Conservation (phyloP, 2,797 vertebrate genomes). For the Loris lydekkerianus region DNA sequence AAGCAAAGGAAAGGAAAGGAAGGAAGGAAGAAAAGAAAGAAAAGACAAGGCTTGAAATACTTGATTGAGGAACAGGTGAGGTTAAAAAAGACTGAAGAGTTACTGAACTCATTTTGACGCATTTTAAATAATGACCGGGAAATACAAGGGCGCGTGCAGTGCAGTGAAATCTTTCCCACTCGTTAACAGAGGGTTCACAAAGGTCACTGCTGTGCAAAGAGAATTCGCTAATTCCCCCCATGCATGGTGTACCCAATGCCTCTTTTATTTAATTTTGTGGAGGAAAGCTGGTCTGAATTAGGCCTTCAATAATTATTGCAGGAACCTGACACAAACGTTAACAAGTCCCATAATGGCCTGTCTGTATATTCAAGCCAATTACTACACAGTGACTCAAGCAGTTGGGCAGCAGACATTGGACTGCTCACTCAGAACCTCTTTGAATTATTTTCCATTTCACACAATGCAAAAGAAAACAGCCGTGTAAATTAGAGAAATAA, state of each 20-base stretch:
- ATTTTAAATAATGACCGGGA: constrained; percentile 75
- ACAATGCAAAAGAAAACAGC: constrained; percentile 55
- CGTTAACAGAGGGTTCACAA: constrained; percentile 78
- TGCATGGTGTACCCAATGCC: constrained; percentile 43
- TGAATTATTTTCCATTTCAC: constrained; percentile 59
- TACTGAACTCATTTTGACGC: constrained; percentile 77
- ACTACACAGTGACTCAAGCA: constrained; percentile 72
- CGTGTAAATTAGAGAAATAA: constrained; percentile 69
- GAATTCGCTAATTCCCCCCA: constrained; percentile 77
- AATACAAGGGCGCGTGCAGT: constrained; percentile 58
- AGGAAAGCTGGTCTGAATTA: constrained; percentile 79
- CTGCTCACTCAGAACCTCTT: constrained; percentile 56
- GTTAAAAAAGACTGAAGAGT: constrained; percentile 74
- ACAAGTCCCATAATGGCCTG: constrained; percentile 70
- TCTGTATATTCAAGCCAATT: constrained; percentile 75
- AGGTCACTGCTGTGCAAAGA: constrained; percentile 78
- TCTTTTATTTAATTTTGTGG: constrained; percentile 78
- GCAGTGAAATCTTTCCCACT: constrained; percentile 78
- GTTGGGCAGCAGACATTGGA: constrained; percentile 17
- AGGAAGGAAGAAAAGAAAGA: background rate
- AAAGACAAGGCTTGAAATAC: constrained; percentile 62
- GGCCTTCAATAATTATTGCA: constrained; percentile 72
- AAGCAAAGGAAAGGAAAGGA: rapidly evolving
- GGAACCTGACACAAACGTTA: constrained; percentile 79
- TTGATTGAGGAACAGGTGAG: constrained; percentile 64